Evolutionary conservation across 53 echinoderm and acorn worm genomes (phyloP).

Genomic region (Hippasteria phrygiana): DNA sequence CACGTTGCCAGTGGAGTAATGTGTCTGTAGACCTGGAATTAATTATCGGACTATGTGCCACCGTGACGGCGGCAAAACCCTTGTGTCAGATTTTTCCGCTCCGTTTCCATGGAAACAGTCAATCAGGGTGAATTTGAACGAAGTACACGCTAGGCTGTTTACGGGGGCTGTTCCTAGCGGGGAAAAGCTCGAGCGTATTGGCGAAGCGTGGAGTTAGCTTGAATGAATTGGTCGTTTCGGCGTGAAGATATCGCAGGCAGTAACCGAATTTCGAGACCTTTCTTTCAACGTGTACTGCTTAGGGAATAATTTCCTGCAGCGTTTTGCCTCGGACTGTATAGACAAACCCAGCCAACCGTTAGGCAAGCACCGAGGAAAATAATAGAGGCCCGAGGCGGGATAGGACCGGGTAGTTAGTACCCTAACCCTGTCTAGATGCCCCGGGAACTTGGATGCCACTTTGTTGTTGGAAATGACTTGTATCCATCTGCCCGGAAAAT

Average conservation of each 20-base stretch:
- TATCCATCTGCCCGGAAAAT: conserved; percentile 58
- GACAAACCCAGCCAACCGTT: conserved; percentile 52
- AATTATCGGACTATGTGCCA: conserved; percentile 36
- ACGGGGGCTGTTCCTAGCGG: not conserved
- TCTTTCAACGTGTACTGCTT: not conserved
- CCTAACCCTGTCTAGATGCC: conserved; percentile 16
- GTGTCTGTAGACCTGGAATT: conserved; percentile 44
- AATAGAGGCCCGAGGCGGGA: conserved; percentile 6
- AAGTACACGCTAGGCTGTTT: not conserved
- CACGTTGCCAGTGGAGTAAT: conserved; percentile 43
- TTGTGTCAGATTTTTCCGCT: conserved; percentile 34
- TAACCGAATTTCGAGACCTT: conserved; percentile 47
- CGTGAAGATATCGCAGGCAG: conserved; percentile 43
- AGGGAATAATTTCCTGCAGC: conserved; percentile 12
- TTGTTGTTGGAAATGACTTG: conserved; percentile 58
- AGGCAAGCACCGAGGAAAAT: conserved; percentile 46
- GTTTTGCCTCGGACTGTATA: conserved; percentile 41
- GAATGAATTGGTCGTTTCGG: conserved; percentile 49
- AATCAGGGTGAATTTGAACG: conserved; percentile 19
- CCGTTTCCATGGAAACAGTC: conserved; percentile 62
- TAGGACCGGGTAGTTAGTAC: conserved; percentile 13
- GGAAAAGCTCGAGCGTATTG: not conserved
- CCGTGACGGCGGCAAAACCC: conserved; percentile 25
- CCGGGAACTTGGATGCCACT: conserved; percentile 35
- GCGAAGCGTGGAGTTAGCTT: not conserved